Evolutionary conservation across 1,140 invertebrate genomes (phyloP), one percentile per base, ranked within the genome.

Genomic region (Halotydeus destructor): DNA sequence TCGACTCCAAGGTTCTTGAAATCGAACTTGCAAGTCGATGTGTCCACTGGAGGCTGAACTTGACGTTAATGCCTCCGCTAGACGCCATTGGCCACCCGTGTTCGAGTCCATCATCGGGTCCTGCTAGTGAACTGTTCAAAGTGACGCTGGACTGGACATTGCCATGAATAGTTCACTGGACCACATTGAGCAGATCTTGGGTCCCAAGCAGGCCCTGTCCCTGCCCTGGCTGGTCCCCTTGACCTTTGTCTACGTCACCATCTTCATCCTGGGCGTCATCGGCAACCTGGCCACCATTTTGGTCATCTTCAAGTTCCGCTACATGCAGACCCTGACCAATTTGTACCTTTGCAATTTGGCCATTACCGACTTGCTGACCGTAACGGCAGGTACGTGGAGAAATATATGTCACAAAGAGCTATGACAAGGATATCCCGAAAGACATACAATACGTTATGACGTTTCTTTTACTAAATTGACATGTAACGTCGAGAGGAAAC

Each of bases 271-370:
- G 1, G 70, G 70, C 3, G 47, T 69, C 0, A 47, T 71, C 9
- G 70, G 70, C 19, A 72, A 72, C 12, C 8, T 30, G 3, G 22
- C 36, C 5, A 42, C 39, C 3, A 46, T 46, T 27, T 28, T 46
- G 12, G 41, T 46, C 5, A 43, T 46, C n/a, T 36, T 41, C n/a
- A 52, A 58, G 24, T 69, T 67, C 44, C 56, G 55, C 27, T 61
- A 58, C 42, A 66, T 67, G 65, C 59, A 64, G 44, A 67, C 63
- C 3, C 58, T 59, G 2, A 71, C 68, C 8, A 70, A 71, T 51
- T 67, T 59, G 39, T 71, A 71, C 45, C 52, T 71, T 16, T 67
- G 71, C 53, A 67, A 62, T 50, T 51, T 71, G 40, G 69, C 69
- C 16, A 51, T 69, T 19, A 52, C 58, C 6, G 58, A 60, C 40